A percentile compares a stretch with the other conserved stretches of the same genome.
Evolutionary conservation across 2,888 invertebrate genomes (phyloP).

Genomic region (Pterobdella sp.): DNA sequence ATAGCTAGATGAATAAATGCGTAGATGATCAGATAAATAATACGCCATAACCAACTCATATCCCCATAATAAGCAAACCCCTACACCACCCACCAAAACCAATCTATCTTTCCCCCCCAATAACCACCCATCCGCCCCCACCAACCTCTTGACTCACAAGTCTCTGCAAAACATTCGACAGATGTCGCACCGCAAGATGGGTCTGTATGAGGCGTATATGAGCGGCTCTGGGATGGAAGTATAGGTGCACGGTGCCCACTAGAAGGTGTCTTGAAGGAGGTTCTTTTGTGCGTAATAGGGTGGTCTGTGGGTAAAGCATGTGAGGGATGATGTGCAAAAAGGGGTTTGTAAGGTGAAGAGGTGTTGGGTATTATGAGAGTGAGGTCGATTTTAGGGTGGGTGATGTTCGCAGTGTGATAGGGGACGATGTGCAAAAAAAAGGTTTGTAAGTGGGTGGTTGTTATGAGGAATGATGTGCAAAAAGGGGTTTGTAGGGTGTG

Average conservation of each 20-base stretch:
- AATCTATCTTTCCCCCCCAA: background rate
- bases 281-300: background rate
- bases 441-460: background rate
- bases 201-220: constrained; percentile 80
- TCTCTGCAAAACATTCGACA: constrained; percentile 57
- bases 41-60: too few relatives aligned
- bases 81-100: background rate
- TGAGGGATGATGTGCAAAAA: background rate
- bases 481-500: too few relatives aligned
- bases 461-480: too few relatives aligned
- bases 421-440: background rate
- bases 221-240: constrained; percentile 83
- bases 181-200: constrained; percentile 64
- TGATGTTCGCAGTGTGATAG: background rate
- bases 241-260: constrained; percentile 79
- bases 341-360: background rate
- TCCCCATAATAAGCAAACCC: too few relatives aligned
- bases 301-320: background rate
- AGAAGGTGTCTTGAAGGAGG: constrained; percentile 41
- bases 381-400: background rate
- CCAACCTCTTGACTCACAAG: constrained; percentile 25
- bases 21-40: background rate
- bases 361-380: background rate
- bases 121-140: background rate
- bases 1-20: background rate